Evolutionary conservation across 37 sponge, comb jelly and placozoan genomes (phyloP).

Genomic region (Eunapius fragilis): DNA sequence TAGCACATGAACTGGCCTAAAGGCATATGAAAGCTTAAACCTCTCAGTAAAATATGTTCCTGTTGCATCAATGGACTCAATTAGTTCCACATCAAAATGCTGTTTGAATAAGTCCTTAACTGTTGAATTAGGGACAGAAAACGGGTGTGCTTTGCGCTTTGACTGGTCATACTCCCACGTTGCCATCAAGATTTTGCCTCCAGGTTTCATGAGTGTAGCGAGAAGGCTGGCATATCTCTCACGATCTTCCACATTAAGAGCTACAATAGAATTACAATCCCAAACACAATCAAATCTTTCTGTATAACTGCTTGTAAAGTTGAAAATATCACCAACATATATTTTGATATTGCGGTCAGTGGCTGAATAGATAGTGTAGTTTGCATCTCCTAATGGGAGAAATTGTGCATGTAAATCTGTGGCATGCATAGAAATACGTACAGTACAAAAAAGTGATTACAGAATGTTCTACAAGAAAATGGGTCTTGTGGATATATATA

Average conservation of each 20-base stretch:
- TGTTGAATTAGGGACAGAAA: constrained; percentile 18
- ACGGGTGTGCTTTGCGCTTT: constrained; percentile 15
- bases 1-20: constrained; percentile 13
- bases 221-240: constrained; percentile 19
- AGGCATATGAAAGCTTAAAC: constrained; percentile 19
- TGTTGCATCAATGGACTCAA: constrained; percentile 26
- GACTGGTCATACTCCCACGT: constrained; percentile 43
- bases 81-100: constrained; percentile 6
- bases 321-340: constrained; percentile 48
- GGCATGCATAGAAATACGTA: background rate
- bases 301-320: constrained; percentile 3
- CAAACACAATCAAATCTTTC: constrained; percentile 74
- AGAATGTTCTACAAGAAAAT: no score
- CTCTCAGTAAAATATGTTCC: background rate
- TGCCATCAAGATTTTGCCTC: constrained; percentile 37
- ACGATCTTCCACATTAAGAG: constrained; percentile 39
- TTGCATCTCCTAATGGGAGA: background rate
- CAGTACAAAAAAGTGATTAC: no score
- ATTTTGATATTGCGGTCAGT: constrained; percentile 40
- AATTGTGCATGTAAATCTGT: no score
- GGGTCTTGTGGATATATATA: no score
- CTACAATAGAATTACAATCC: constrained; percentile 65
- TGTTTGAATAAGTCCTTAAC: constrained; percentile 23
- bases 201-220: constrained; percentile 16
- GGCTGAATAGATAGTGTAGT: constrained; percentile 35